Evolutionary conservation across 1,140 invertebrate species (phyloP).

Genomic region (Diorhabda carinulata): DNA sequence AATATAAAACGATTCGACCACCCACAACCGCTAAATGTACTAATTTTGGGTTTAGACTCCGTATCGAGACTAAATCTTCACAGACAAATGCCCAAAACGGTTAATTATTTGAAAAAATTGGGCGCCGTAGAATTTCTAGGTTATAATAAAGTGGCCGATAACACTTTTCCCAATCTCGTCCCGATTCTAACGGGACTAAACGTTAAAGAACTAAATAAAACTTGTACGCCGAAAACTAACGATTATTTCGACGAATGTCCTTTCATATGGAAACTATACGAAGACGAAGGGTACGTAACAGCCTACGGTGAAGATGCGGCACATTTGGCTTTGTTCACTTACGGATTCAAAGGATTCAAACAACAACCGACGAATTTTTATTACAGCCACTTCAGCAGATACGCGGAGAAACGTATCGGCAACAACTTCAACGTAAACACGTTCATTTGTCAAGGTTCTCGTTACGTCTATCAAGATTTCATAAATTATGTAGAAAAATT

Average conservation of each 20-base stretch:
- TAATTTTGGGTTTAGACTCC: constrained; percentile 82
- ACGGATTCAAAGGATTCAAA: constrained; percentile 71
- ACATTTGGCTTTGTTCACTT: constrained; percentile 76
- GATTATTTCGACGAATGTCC: constrained; percentile 65
- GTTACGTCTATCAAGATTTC: constrained; percentile 54
- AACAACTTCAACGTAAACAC: constrained; percentile 55
- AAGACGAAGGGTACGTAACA: constrained; percentile 69
- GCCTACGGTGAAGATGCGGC: constrained; percentile 75
- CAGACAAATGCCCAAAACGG: constrained; percentile 73
- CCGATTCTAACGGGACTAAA: constrained; percentile 67
- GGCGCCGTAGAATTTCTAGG: constrained; percentile 67
- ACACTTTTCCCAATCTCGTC: constrained; percentile 79
- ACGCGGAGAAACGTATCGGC: constrained; percentile 58
- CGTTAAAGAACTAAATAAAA: constrained; percentile 56
- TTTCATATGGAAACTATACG: constrained; percentile 76
- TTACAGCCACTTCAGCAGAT: constrained; percentile 67
- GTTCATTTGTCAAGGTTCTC: constrained; percentile 61
- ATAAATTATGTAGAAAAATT: constrained; percentile 60
- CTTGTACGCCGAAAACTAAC: constrained; percentile 53
- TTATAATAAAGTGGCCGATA: constrained; percentile 79
- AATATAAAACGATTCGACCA: constrained; percentile 27
- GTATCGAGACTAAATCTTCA: constrained; percentile 81
- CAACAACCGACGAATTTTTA: constrained; percentile 80
- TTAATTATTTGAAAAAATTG: constrained; percentile 57
- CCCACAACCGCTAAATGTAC: constrained; percentile 53